Evolutionary conservation across 2,113 vertebrate species (phyloP).

Genomic region (Silurus asotus): DNA sequence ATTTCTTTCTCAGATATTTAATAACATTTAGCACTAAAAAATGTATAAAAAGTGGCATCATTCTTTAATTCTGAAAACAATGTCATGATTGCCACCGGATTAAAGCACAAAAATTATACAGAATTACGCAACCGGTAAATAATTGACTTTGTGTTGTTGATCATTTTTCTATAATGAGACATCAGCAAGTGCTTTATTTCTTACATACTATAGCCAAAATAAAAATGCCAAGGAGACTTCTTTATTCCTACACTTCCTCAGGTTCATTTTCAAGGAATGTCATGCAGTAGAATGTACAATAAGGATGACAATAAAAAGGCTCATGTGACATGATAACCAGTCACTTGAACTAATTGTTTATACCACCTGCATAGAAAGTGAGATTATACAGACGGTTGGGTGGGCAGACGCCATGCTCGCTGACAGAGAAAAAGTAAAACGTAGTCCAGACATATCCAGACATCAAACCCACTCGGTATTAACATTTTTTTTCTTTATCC

Average conservation of each 20-base stretch:
- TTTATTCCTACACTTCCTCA: slow-evolving; percentile 20
- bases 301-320: not conserved
- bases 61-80: not conserved
- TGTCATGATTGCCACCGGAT: not conserved
- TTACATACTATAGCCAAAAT: slow-evolving; percentile 15
- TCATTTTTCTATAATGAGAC: not conserved
- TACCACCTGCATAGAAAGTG: slow-evolving; percentile 11
- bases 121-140: not conserved
- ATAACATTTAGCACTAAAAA: too few relatives aligned
- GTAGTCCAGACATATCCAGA: slow-evolving; percentile 17
- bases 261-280: slow-evolving; percentile 9
- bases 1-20: too few relatives aligned
- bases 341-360: not conserved
- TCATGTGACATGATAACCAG: not conserved
- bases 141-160: not conserved
- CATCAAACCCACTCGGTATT: slow-evolving; percentile 26
- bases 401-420: not conserved
- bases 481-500: not conserved
- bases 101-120: not conserved
- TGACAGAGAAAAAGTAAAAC: not conserved
- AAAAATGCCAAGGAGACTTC: not conserved
- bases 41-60: not conserved
- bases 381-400: slow-evolving; percentile 1
- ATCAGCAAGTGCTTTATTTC: not conserved
- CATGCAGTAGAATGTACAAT: not conserved